phyloP scores from a whole-genome alignment of 2,888 invertebrate genomes.

The Congeria kusceri region DNA sequence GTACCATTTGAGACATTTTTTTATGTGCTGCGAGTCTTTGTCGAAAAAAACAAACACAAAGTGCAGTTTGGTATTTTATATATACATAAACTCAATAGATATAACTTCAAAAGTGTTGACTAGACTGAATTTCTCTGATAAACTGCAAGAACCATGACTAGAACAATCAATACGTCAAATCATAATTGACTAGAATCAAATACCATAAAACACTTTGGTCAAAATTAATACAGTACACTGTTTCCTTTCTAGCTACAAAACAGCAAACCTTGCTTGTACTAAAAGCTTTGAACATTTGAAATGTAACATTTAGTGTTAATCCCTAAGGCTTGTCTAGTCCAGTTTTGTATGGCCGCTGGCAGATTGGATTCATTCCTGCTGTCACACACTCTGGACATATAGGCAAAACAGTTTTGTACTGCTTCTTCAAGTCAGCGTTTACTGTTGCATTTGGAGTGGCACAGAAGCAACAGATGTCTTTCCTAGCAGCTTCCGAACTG shows the following conservation, averaged over 20 bases:
- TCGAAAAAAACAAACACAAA: no score
- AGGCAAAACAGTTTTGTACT: conserved; percentile 25
- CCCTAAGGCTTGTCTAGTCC: conserved; percentile 1
- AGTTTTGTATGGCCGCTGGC: neutral
- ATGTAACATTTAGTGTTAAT: neutral
- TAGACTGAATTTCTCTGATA: no score
- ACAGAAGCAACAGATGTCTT: conserved; percentile 22
- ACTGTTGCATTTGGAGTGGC: conserved; percentile 2
- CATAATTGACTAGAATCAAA: conserved; percentile 3
- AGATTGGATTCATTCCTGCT: conserved; percentile 8
- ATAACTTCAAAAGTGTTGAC: no score
- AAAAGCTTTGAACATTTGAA: neutral
- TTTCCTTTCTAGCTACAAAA: neutral
- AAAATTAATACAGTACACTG: neutral
- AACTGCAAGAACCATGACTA: no score
- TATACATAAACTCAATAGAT: no score
- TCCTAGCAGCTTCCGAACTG: neutral
- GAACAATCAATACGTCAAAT: neutral
- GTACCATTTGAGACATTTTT: no score
- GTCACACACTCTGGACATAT: conserved; percentile 5
- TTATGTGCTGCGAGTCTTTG: no score
- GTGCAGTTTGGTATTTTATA: no score
- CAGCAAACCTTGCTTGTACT: neutral
- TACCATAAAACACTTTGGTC: neutral
- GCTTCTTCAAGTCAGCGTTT: conserved; percentile 4